These are phyloP conservation scores for Murina feae DNA, from an alignment of 2,113 vertebrate species.

Conservation along the genomic window DNA sequence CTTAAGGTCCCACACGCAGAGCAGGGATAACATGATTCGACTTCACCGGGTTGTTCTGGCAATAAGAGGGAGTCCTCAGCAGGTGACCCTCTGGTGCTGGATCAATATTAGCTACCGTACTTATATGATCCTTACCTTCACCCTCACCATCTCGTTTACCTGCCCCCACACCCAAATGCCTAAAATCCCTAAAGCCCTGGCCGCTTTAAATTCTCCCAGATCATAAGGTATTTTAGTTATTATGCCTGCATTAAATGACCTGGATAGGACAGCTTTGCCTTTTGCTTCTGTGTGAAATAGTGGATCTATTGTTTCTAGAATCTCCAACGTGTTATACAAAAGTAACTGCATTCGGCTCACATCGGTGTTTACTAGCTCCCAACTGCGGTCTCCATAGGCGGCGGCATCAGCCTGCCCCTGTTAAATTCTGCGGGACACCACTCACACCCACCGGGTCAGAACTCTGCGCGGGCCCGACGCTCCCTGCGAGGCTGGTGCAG, in stretches of 20 bases:
- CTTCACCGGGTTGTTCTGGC: background rate
- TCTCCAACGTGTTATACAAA: background rate
- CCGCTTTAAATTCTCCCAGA: background rate
- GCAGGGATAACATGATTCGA: background rate
- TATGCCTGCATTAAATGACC: background rate
- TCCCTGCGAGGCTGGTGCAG: accelerated
- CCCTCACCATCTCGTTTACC: background rate
- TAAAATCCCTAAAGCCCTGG: background rate
- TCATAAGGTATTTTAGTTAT: background rate
- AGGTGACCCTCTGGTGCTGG: background rate
- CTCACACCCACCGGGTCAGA: background rate
- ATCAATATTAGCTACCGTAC: no score
- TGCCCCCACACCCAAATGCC: background rate
- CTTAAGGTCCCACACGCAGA: background rate
- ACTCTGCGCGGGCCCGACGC: accelerated
- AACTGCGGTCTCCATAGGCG: background rate
- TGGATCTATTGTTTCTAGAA: background rate
- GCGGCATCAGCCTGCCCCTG: accelerated
- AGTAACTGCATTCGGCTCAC: background rate
- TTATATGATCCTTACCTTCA: background rate
- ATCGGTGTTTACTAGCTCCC: background rate
- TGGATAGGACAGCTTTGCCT: background rate
- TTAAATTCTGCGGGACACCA: no score
- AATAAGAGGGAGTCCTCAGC: background rate
- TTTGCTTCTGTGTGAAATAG: background rate